These are phyloP conservation scores for Dasypogon diadema DNA, from an alignment of 2,888 invertebrate genomes.

Conservation along the genomic window DNA sequence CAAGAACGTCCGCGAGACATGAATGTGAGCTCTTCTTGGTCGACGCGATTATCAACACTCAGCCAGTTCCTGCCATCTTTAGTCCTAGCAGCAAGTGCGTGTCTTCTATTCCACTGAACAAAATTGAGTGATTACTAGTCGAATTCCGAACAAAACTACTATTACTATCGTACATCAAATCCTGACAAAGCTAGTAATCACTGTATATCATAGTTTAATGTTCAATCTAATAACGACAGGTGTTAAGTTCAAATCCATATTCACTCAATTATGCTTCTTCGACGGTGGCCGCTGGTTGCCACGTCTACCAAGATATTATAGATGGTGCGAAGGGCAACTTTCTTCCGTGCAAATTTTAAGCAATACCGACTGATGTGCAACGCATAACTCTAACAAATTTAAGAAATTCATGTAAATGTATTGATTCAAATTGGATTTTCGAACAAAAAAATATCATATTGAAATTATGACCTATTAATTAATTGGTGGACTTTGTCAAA, in stretches of 20 bases:
- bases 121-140: conserved; percentile 49
- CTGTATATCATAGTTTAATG: conserved; percentile 37
- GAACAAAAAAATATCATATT: conserved; percentile 13
- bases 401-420: conserved; percentile 17
- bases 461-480: conserved; percentile 15
- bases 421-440: conserved; percentile 32
- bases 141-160: not conserved
- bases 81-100: conserved; percentile 39
- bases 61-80: conserved; percentile 37
- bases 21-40: not conserved
- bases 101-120: conserved; percentile 42
- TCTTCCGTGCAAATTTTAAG: conserved; percentile 2
- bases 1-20: not conserved
- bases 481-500: conserved; percentile 3
- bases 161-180: not conserved
- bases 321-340: not conserved
- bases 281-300: not conserved
- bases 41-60: conserved; percentile 9
- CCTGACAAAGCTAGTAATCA: conserved; percentile 39
- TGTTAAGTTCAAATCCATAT: conserved; percentile 31
- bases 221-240: conserved; percentile 14
- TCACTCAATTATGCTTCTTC: conserved; percentile 33
- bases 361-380: conserved; percentile 48
- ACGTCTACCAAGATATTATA: conserved; percentile 3
- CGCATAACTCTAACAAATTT: conserved; percentile 21